These are phyloP conservation scores for Drosophila cardini DNA, from an alignment of 1,140 invertebrate genomes.

Conservation along the genomic window DNA sequence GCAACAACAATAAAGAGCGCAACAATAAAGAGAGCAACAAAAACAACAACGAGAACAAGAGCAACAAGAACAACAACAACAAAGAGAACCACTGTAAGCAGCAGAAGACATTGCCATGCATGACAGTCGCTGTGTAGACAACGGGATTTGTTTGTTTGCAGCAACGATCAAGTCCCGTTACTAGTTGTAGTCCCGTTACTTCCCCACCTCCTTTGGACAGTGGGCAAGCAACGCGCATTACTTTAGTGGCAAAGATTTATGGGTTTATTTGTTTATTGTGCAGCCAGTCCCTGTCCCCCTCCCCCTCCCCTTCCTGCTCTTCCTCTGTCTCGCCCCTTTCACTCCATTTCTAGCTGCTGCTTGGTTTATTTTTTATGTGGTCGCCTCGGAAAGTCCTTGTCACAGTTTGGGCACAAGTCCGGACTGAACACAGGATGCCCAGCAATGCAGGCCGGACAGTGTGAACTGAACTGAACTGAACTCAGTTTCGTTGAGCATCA, in stretches of 20 bases:
- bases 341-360: constrained; percentile 18
- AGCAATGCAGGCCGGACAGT: constrained; percentile 12
- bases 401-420: constrained; percentile 1
- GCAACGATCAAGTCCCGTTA: constrained; percentile 57
- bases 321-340: background rate
- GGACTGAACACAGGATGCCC: constrained; percentile 16
- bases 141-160: constrained; percentile 74
- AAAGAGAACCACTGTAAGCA: background rate
- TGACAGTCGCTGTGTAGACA: constrained; percentile 66
- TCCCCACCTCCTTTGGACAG: background rate
- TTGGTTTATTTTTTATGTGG: constrained; percentile 19
- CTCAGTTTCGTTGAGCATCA: background rate
- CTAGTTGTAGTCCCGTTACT: constrained; percentile 7
- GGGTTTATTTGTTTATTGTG: constrained; percentile 74
- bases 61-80: background rate
- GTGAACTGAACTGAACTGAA: constrained; percentile 6
- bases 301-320: background rate
- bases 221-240: constrained; percentile 46
- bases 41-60: constrained; percentile 19
- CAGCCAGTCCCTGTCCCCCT: background rate
- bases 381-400: constrained; percentile 15
- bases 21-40: constrained; percentile 10
- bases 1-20: constrained; percentile 9
- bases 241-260: constrained; percentile 74
- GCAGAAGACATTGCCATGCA: constrained; percentile 68